Base-by-base conservation (phyloP, 2,888 invertebrate species). In the Sycophila texana region DNA sequence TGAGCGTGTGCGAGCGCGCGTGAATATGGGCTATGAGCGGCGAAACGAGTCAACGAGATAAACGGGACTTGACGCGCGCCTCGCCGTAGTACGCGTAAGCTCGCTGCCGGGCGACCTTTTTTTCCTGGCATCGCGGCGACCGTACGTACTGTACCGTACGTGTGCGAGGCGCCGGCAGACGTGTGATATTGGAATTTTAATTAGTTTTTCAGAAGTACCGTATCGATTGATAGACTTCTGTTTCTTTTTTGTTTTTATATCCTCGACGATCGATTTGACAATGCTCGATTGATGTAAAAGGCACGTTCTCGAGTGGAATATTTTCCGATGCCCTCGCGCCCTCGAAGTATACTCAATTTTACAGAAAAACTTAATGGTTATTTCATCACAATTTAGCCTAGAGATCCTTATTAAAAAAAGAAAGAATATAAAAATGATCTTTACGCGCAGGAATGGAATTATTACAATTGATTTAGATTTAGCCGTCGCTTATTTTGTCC, bases 151-250 rank as follows among this genome's bases (percentile, higher is more conserved):
- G 49, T 20, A n/a, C 4, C 14, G 14, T 47, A 16, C 18, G 49
- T 12, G 51, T 30, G n/a, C 51, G 14, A 72, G 30, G 30, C 18
- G 53, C 53, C 49, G 26, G 30, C 13, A 30, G 61, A 60, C 51
- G 72, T 63, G 51, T 70, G 18, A 51, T 51, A 70, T 70, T 70
- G 68, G 55, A 39, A 55, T 58, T 61, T 26, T 30, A 68, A 67
- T 67, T 76, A 51, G 61, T 67, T 76, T 58, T 58, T 39, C 39
- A 39, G 7, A 30, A 39, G 39, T 39, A 39, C 39, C 39, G 39
- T 39, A 39, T 39, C 39, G 39, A 39, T 39, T 39, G 39, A 39
- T 39, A 10, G 39, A 39, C 39, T 7, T 39, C 7, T 39, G 10
- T 39, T 39, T 39, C 7, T 39, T 39, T 39, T 26, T 26, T 26